Evolutionary conservation across 2,888 invertebrate species (phyloP), one percentile per base, ranked within the genome.

Genomic region (Agapostemon virescens): DNA sequence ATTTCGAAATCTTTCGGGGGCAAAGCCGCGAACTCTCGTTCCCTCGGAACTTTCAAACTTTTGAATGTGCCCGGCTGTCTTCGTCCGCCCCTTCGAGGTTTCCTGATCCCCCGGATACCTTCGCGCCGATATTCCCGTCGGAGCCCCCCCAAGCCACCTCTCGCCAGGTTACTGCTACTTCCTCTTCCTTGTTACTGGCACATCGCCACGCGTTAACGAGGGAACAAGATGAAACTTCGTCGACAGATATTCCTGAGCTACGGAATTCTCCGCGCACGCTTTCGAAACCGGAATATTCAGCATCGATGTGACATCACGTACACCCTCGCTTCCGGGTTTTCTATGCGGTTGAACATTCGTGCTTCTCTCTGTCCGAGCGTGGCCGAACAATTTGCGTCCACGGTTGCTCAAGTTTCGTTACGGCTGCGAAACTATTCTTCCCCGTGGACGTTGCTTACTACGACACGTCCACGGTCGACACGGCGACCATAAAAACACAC

Each of bases 31-130:
- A 85, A 84, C 81, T 82, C 81, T 77, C 79, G 86, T 84, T 87
- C 82, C 85, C 76, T 75, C n/a, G 49, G 74, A 85, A 88, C 84
- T 86, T 64, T 74, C 83, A 66, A 74, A 88, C 85, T 86, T 66
- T 71, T 72, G 61, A 70, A 79, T 64, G 69, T 79, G 75, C 11
- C 49, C 66, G 13, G 23, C 49, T 58, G 20, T 40, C 52, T 55
- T 40, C n/a, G 36, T 66, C 38, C 66, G 58, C 63, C 55, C 40
- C 33, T 55, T 63, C 58, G 33, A 38, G 33, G 17, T n/a, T 72
- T 81, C 69, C 76, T 77, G 71, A 63, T 77, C 52, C 52, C 6
- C 23, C 17, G n/a, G 49, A 17, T n/a, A 38, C 15, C 49, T 26
- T 38, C 74, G 49, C 45, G n/a, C 49, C 71, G 77, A 55, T 76